Base-by-base conservation (phyloP, 2,888 invertebrate species). In the Tubulanus polymorphus region DNA sequence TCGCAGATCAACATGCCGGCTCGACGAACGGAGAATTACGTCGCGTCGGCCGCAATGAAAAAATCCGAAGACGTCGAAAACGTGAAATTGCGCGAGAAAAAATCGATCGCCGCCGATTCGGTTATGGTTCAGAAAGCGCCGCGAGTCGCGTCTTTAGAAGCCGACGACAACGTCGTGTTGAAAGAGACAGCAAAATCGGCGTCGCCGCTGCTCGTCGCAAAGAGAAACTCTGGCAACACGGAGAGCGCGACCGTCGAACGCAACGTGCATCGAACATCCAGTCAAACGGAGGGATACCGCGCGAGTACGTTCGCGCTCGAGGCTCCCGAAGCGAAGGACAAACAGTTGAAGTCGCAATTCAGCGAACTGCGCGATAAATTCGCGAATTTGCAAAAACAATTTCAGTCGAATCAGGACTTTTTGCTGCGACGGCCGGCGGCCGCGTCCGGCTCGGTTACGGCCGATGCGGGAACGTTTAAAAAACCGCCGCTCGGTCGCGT, bases 1-100 rank as follows among this genome's bases (percentile, higher is more conserved):
- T 66, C 70, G 15, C 54, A 66, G 64, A 67, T 71, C n/a, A n/a
- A n/a, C 35, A 35, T 35, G 12, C 35, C 12, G 35, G n/a, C 35
- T n/a, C 35, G 12, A 12, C n/a, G 35, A 35, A 35, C 10, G 35
- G 12, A 12, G 35, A 35, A n/a, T 35, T 35, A 35, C 12, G 12
- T 12, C 35, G n/a, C 10, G 35, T n/a, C 10, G 35, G 12, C 35
- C 12, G 12, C n/a, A 35, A 35, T 12, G n/a, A 35, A 35, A n/a
- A 12, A 12, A n/a, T 12, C 10, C 35, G 12, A 35, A 35, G n/a
- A 35, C 35, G n/a, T n/a, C n/a, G n/a, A n/a, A n/a, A n/a, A n/a
- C n/a, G n/a, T n/a, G n/a, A n/a, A n/a, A n/a, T n/a, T n/a, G n/a
- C n/a, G n/a, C n/a, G n/a, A n/a, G n/a, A n/a, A n/a, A n/a, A n/a